phyloP scores from a whole-genome alignment of 2,113 vertebrate genomes.

The Strigops habroptila region DNA sequence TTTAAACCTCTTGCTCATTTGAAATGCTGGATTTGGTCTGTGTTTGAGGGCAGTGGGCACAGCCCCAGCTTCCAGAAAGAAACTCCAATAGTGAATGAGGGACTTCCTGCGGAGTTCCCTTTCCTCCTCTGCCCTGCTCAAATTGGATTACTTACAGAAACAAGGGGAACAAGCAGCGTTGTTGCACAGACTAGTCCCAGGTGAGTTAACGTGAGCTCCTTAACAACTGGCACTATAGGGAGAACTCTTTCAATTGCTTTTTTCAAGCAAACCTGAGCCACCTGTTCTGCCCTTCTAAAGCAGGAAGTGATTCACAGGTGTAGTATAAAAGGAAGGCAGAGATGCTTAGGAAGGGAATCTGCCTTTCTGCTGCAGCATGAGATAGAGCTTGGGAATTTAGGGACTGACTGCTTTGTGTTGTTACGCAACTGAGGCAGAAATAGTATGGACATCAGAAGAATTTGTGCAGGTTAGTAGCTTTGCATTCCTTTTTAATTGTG shows the following conservation, averaged over 20 bases:
- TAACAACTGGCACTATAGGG: background rate
- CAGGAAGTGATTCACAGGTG: background rate
- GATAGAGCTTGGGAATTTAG: rapidly evolving
- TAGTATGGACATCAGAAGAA: background rate
- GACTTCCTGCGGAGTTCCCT: background rate
- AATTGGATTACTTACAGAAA: background rate
- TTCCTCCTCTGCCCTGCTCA: background rate
- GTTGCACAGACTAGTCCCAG: background rate
- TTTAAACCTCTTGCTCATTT: background rate
- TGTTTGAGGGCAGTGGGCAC: background rate
- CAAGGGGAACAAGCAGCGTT: background rate
- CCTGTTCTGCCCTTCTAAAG: background rate
- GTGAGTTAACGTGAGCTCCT: background rate
- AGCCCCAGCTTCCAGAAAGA: background rate
- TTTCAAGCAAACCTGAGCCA: background rate
- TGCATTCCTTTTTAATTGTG: rapidly evolving
- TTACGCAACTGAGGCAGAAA: rapidly evolving
- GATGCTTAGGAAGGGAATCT: rapidly evolving
- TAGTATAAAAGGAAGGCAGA: background rate
- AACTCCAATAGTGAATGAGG: background rate
- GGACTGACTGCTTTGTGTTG: rapidly evolving
- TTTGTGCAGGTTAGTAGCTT: background rate
- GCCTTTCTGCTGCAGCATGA: rapidly evolving
- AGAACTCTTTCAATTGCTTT: background rate
- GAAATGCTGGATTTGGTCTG: background rate